Evolutionary conservation across 2,888 invertebrate species (phyloP).

Genomic region (Rotaria sp.): DNA sequence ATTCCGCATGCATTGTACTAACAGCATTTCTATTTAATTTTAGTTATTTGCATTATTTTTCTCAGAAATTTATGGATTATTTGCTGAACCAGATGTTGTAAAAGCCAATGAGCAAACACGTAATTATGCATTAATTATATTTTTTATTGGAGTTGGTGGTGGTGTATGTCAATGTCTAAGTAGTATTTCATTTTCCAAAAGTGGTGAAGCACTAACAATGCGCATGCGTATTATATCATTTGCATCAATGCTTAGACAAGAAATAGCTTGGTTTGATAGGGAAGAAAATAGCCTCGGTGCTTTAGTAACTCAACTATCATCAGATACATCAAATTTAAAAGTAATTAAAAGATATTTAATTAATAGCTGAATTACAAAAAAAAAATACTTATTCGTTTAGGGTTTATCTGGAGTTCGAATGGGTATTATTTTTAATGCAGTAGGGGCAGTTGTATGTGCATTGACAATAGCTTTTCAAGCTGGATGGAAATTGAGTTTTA

Average conservation of each 20-base stretch:
- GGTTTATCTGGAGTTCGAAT: constrained; percentile 1
- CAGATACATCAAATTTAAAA: constrained; percentile 47
- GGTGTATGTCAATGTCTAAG: neutral
- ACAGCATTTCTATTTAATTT: neutral
- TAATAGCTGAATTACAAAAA: no score
- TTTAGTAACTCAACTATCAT: constrained; percentile 50
- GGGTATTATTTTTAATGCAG: neutral
- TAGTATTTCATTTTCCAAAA: constrained; percentile 10
- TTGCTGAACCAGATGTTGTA: neutral
- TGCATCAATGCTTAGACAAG: constrained; percentile 46
- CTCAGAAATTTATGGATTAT: constrained; percentile 1
- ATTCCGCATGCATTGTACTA: no score
- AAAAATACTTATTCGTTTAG: neutral
- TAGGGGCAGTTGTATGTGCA: neutral
- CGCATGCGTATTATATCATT: constrained; percentile 43
- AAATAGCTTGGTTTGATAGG: constrained; percentile 53
- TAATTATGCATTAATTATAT: neutral
- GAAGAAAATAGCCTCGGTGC: constrained; percentile 51
- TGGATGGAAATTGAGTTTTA: constrained; percentile 60
- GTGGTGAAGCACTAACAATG: constrained; percentile 70
- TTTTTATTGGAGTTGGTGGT: neutral
- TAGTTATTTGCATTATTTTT: neutral
- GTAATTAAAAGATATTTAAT: neutral
- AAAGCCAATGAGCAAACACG: neutral
- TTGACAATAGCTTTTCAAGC: constrained; percentile 56